These are phyloP conservation scores for Cygnus buccinator DNA, from an alignment of 2,113 vertebrate species.

Conservation along the genomic window DNA sequence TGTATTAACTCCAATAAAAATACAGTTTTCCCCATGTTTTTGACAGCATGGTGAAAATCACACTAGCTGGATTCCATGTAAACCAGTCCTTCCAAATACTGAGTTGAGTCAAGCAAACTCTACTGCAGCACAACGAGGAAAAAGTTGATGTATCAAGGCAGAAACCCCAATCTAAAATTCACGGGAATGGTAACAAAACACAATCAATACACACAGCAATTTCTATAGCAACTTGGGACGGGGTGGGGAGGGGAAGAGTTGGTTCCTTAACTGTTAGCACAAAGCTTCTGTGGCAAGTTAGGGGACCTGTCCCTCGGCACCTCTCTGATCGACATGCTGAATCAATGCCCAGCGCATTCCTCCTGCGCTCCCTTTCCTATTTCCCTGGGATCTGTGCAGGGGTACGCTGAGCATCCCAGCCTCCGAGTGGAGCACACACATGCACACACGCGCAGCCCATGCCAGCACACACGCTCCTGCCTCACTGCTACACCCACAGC, in stretches of 20 bases:
- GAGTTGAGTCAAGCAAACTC: constrained; percentile 56
- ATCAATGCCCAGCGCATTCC: constrained; percentile 8
- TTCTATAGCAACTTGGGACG: constrained; percentile 26
- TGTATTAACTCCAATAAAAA: constrained; percentile 35
- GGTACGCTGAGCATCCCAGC: constrained; percentile 27
- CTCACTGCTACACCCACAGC: constrained; percentile 45
- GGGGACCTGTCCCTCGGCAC: constrained; percentile 43
- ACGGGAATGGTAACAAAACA: background rate
- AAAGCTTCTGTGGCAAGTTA: constrained; percentile 21
- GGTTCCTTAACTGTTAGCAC: constrained; percentile 16
- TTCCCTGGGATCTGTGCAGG: background rate
- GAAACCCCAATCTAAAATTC: constrained; percentile 32
- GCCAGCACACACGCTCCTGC: constrained; percentile 9
- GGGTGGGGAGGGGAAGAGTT: background rate
- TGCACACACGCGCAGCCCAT: background rate
- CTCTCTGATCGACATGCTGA: constrained; percentile 21
- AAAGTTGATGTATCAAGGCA: constrained; percentile 58
- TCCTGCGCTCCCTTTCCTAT: constrained; percentile 9
- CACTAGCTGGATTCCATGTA: background rate
- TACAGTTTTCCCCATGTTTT: background rate
- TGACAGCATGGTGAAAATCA: constrained; percentile 19
- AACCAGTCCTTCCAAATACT: constrained; percentile 17
- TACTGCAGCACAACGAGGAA: constrained; percentile 22
- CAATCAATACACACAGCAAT: constrained; percentile 30
- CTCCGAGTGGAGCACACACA: constrained; percentile 11